Evolutionary conservation across 2,113 vertebrate genomes (phyloP).

Genomic region (Mirza zaza): DNA sequence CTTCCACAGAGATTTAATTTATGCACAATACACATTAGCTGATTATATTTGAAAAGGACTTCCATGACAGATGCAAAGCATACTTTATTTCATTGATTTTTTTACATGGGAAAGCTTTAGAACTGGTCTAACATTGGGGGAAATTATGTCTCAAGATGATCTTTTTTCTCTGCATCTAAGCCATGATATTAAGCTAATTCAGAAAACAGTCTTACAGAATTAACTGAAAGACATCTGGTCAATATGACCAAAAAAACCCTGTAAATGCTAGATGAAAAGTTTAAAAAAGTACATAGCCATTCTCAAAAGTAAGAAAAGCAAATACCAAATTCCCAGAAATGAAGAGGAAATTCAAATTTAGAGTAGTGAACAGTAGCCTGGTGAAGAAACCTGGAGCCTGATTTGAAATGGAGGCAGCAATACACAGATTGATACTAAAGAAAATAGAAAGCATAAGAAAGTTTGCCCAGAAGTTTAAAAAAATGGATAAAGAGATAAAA

Average conservation of each 20-base stretch:
- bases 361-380: rapidly evolving
- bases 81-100: background rate
- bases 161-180: background rate
- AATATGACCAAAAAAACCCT: background rate
- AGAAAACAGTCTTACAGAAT: background rate
- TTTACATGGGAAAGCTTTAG: background rate
- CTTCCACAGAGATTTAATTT: background rate
- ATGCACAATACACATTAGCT: background rate
- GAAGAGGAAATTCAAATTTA: background rate
- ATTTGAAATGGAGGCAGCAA: background rate
- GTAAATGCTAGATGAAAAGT: background rate
- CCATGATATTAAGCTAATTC: background rate
- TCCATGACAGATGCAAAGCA: background rate
- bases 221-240: background rate
- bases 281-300: background rate
- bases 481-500: background rate
- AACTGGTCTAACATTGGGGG: background rate
- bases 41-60: background rate
- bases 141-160: background rate
- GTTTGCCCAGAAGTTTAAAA: background rate
- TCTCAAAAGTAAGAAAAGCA: background rate
- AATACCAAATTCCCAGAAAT: background rate
- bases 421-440: background rate
- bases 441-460: background rate
- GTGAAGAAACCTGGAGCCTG: rapidly evolving